These are phyloP conservation scores for Cheilosia variabilis DNA, from an alignment of 2,888 invertebrate genomes.

Conservation along the genomic window DNA sequence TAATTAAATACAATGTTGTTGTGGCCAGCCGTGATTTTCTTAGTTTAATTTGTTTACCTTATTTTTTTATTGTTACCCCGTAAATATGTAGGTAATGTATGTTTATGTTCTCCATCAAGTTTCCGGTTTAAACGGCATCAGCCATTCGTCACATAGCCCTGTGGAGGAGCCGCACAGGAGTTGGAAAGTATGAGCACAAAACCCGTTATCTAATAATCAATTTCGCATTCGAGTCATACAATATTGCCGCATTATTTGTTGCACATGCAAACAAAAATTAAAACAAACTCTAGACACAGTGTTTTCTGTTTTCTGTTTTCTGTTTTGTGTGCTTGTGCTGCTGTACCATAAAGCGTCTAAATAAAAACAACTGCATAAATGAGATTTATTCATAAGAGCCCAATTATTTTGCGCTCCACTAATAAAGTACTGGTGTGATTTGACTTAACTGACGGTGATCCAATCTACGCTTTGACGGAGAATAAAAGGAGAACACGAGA, in stretches of 20 bases:
- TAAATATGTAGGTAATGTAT: neutral
- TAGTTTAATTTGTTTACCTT: neutral
- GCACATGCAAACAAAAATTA: constrained; percentile 37
- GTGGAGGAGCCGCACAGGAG: neutral
- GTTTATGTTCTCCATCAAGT: neutral
- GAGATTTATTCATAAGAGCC: constrained; percentile 65
- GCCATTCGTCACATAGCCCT: neutral
- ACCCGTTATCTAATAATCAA: constrained; percentile 61
- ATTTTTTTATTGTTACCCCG: neutral
- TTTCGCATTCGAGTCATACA: constrained; percentile 35
- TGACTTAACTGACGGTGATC: constrained; percentile 59
- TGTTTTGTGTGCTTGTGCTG: constrained; percentile 5
- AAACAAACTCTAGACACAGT: too few relatives aligned
- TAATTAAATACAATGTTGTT: constrained; percentile 42
- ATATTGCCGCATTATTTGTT: constrained; percentile 46
- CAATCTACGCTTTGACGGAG: constrained; percentile 45
- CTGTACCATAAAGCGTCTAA: constrained; percentile 23
- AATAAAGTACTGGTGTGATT: constrained; percentile 50
- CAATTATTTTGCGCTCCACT: constrained; percentile 61
- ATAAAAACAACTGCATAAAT: constrained; percentile 35
- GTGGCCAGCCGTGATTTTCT: constrained; percentile 9
- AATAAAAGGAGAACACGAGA: constrained; percentile 21
- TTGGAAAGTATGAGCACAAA: constrained; percentile 18
- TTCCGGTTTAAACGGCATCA: neutral
- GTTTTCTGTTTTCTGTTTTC: neutral